These are phyloP conservation scores for Etheostoma spectabile DNA, from an alignment of 2,113 vertebrate genomes.

Conservation along the genomic window DNA sequence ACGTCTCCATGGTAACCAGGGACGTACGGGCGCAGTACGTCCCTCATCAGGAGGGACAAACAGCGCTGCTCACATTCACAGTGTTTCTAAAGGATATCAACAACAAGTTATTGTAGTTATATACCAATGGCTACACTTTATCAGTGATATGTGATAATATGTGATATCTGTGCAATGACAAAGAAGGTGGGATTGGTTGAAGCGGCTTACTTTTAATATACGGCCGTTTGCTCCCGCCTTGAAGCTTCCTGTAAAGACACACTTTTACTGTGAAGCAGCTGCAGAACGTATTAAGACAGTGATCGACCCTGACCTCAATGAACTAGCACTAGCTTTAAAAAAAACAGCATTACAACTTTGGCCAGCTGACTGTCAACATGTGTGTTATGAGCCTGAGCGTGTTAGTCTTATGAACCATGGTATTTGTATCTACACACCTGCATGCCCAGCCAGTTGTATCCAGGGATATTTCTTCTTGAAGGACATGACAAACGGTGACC, in stretches of 20 bases:
- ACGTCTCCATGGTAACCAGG: constrained; percentile 95
- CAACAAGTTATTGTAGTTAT: neutral
- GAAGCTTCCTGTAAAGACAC: constrained; percentile 90
- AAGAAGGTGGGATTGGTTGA: neutral
- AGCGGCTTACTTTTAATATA: constrained; percentile 89
- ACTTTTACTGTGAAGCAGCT: constrained; percentile 10
- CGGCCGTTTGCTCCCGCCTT: constrained; percentile 95
- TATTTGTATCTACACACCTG: constrained; percentile 83
- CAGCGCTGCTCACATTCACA: constrained; percentile 98
- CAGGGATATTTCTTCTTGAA: constrained; percentile 99
- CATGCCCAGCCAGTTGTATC: constrained; percentile 97
- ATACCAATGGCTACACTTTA: neutral
- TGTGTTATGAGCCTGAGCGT: neutral
- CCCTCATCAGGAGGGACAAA: constrained; percentile 92
- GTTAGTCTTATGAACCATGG: neutral
- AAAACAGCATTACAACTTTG: neutral
- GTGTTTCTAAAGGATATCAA: constrained; percentile 85
- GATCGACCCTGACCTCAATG: neutral
- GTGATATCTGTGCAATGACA: neutral
- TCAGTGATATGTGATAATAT: neutral
- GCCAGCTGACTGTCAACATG: neutral
- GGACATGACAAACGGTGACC: constrained; percentile 99
- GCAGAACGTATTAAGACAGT: neutral
- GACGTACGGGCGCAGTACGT: constrained; percentile 91
- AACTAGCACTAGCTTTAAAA: neutral